A percentile compares a stretch with the other conserved stretches of the same genome.
Evolutionary conservation across 1,140 invertebrate species (phyloP).

Genomic region (Coenobita brevimanus): DNA sequence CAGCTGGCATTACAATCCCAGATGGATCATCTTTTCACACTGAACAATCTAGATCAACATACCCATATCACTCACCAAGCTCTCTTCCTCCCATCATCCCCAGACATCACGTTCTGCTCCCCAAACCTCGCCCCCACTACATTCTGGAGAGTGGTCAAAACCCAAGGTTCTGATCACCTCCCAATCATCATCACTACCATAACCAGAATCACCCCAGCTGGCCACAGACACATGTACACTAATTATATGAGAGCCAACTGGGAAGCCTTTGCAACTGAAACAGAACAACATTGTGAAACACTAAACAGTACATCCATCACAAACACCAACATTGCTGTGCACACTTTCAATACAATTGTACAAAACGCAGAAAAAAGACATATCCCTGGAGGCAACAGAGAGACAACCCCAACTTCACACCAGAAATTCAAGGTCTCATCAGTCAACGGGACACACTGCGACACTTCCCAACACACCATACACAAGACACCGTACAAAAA

Average conservation of each 20-base stretch:
- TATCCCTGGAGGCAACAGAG: too few relatives aligned
- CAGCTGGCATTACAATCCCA: not conserved
- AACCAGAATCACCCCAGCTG: slow-evolving; percentile 4
- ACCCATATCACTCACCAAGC: slow-evolving; percentile 7
- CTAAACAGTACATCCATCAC: slow-evolving; percentile 10
- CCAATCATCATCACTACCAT: not conserved
- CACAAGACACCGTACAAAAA: too few relatives aligned
- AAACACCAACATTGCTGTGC: slow-evolving; percentile 15
- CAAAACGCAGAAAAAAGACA: too few relatives aligned
- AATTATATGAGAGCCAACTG: slow-evolving; percentile 7
- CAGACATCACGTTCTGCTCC: too few relatives aligned
- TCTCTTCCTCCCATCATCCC: not conserved
- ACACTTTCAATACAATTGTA: not conserved
- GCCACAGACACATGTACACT: slow-evolving; percentile 1
- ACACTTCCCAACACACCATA: too few relatives aligned
- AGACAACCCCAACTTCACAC: too few relatives aligned
- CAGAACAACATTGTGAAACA: slow-evolving; percentile 9
- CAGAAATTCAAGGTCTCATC: too few relatives aligned
- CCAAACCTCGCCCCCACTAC: too few relatives aligned
- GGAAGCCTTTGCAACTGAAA: slow-evolving; percentile 15
- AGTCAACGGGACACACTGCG: too few relatives aligned
- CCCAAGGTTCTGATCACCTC: slow-evolving; percentile 1
- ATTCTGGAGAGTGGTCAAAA: slow-evolving; percentile 4
- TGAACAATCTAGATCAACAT: too few relatives aligned
- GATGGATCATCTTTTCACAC: not conserved